Evolutionary conservation across 30 jellyfish, hydroid and myxozoan species (phyloP).

Genomic region (Sanderia malayensis): DNA sequence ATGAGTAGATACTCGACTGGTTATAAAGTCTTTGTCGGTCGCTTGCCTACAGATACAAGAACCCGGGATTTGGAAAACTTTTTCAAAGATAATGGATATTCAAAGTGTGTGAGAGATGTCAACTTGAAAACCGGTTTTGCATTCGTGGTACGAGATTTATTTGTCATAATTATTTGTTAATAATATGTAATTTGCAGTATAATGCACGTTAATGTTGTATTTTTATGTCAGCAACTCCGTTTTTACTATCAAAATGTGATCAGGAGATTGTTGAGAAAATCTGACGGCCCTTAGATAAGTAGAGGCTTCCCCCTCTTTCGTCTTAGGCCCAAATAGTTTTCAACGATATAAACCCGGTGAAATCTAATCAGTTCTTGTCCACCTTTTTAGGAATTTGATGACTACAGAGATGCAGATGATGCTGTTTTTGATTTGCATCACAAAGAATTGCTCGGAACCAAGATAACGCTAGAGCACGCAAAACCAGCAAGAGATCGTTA

Average conservation of each 20-base stretch:
- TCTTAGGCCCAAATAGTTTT: too few relatives aligned
- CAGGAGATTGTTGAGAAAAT: too few relatives aligned
- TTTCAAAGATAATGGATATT: slow-evolving; percentile 92
- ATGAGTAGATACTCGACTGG: slow-evolving; percentile 78
- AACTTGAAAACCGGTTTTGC: slow-evolving; percentile 92
- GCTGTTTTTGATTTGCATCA: slow-evolving; percentile 93
- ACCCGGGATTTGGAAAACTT: slow-evolving; percentile 88
- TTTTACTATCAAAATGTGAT: too few relatives aligned
- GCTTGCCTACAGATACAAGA: slow-evolving; percentile 85
- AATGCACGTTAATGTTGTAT: too few relatives aligned
- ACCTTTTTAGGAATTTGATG: slow-evolving; percentile 86
- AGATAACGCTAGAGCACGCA: slow-evolving; percentile 95
- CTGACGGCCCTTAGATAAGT: too few relatives aligned
- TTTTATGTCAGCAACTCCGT: too few relatives aligned
- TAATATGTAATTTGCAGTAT: too few relatives aligned
- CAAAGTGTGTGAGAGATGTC: slow-evolving; percentile 83
- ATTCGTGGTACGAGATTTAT: slow-evolving; percentile 88
- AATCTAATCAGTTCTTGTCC: too few relatives aligned
- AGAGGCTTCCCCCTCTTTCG: too few relatives aligned
- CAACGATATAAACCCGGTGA: too few relatives aligned
- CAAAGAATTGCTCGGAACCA: slow-evolving; percentile 90
- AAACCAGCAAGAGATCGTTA: slow-evolving; percentile 75
- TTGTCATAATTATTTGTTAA: too few relatives aligned
- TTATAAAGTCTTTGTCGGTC: slow-evolving; percentile 88
- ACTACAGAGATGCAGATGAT: slow-evolving; percentile 98